Conservation (phyloP, 2,797 vertebrate genomes). For the Tauraco hartlaubi region DNA sequence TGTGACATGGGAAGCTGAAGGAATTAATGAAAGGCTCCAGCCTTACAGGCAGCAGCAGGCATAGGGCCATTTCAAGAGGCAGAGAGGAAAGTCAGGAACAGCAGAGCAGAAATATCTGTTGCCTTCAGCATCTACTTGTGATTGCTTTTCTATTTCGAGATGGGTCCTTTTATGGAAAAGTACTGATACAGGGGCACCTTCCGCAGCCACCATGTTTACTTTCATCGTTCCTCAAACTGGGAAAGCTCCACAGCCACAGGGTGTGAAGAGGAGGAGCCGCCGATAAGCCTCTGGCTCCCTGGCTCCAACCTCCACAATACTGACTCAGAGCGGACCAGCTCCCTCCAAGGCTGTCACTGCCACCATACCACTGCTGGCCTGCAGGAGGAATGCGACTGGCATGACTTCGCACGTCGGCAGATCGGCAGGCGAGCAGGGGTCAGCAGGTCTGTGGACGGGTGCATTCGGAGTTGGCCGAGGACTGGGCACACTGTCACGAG, state of each 20-base stretch:
- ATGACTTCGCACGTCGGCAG: not conserved
- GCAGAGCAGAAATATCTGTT: not conserved
- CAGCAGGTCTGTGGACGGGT: fast-evolving
- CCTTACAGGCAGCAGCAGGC: not conserved
- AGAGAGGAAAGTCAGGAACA: not conserved
- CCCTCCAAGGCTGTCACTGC: not conserved
- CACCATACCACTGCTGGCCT: not conserved
- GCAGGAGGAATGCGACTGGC: fast-evolving
- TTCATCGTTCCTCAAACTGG: not conserved
- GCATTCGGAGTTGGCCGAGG: not conserved
- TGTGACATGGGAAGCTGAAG: not conserved
- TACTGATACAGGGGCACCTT: not conserved
- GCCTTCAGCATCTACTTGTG: not conserved
- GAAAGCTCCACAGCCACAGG: not conserved
- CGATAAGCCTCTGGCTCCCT: conserved; percentile 22
- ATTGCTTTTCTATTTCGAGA: not conserved
- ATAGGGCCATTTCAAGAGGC: not conserved
- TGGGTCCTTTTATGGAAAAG: not conserved
- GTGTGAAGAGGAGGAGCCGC: not conserved
- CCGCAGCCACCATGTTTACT: conserved; percentile 3
- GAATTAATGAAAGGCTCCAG: not conserved
- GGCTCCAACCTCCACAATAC: not conserved
- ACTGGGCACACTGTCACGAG: fast-evolving
- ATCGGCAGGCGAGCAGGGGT: not conserved
- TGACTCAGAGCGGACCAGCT: conserved; percentile 2